phyloP scores from a whole-genome alignment of 2,797 vertebrate species.

The Falco berigora region DNA sequence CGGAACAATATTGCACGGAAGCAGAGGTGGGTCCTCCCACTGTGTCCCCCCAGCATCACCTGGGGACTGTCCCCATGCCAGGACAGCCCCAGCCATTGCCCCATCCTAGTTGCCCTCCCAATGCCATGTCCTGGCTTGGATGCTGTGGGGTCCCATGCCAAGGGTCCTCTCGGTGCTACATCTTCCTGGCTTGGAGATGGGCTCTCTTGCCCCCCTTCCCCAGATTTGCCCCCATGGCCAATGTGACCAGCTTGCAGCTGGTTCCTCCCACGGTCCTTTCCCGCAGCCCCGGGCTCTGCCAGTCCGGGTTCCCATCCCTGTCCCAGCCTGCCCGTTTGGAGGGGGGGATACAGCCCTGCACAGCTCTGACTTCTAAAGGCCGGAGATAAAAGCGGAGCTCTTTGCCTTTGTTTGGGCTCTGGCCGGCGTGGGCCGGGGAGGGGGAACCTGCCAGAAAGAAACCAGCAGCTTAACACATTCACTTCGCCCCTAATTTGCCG shows the following conservation, averaged over 20 bases:
- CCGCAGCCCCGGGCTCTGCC: neutral
- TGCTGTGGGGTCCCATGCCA: no score
- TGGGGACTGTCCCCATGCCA: fast-evolving
- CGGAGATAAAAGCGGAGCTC: constrained; percentile 25
- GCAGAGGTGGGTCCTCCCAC: neutral
- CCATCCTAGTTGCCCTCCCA: neutral
- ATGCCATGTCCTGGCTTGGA: fast-evolving
- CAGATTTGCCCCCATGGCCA: neutral
- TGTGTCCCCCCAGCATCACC: fast-evolving
- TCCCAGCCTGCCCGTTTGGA: neutral
- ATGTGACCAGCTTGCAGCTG: fast-evolving
- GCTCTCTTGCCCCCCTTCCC: neutral
- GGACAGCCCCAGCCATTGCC: neutral
- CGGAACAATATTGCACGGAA: neutral
- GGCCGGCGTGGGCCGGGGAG: neutral
- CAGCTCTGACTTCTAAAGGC: neutral
- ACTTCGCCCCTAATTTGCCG: constrained; percentile 66
- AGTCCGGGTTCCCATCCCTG: neutral
- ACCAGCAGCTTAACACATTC: constrained; percentile 62
- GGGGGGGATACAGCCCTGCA: neutral
- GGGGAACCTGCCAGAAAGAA: constrained; percentile 55
- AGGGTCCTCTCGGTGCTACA: neutral
- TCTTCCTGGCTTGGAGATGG: neutral
- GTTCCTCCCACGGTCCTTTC: neutral
- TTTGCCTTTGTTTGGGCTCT: neutral